These are phyloP conservation scores for Merluccius polli DNA, from an alignment of 2,797 vertebrate genomes.

Conservation along the genomic window DNA sequence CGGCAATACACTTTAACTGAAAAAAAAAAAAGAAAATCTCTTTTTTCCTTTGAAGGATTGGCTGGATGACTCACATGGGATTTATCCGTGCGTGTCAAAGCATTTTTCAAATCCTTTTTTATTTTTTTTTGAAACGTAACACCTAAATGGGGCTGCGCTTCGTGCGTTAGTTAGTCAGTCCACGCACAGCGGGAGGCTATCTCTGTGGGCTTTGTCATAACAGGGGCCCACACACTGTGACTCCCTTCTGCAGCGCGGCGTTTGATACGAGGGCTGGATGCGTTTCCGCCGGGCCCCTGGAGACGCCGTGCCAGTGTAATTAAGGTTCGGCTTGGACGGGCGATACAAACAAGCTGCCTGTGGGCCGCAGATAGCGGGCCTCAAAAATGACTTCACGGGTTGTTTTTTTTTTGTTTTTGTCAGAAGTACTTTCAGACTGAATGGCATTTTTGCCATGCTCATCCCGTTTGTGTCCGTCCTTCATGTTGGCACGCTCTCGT, in stretches of 20 bases:
- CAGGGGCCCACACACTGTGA: neutral
- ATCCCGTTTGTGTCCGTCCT: neutral
- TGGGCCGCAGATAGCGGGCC: slow-evolving; percentile 31
- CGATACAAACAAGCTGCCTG: slow-evolving; percentile 46
- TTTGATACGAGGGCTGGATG: neutral
- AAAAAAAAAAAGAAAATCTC: too few relatives aligned
- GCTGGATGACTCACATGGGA: neutral
- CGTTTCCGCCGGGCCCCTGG: neutral
- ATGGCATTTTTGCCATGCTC: slow-evolving; percentile 1
- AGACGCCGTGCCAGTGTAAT: slow-evolving; percentile 46
- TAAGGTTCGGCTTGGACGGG: slow-evolving; percentile 46
- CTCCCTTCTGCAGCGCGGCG: neutral
- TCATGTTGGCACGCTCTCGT: neutral
- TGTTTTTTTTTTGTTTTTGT: too few relatives aligned
- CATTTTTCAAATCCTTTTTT: neutral
- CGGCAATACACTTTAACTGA: too few relatives aligned
- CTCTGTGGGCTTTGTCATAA: neutral
- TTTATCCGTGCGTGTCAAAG: neutral
- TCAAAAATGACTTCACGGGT: too few relatives aligned
- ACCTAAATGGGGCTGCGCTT: neutral
- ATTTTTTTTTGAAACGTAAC: too few relatives aligned
- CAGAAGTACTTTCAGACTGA: slow-evolving; percentile 13
- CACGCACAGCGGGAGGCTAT: neutral
- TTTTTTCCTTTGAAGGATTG: too few relatives aligned
- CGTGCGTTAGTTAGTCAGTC: neutral